Evolutionary conservation across 2,797 vertebrate species (phyloP), one percentile per base, ranked within the genome.

Genomic region (Emydoidea blandingii): DNA sequence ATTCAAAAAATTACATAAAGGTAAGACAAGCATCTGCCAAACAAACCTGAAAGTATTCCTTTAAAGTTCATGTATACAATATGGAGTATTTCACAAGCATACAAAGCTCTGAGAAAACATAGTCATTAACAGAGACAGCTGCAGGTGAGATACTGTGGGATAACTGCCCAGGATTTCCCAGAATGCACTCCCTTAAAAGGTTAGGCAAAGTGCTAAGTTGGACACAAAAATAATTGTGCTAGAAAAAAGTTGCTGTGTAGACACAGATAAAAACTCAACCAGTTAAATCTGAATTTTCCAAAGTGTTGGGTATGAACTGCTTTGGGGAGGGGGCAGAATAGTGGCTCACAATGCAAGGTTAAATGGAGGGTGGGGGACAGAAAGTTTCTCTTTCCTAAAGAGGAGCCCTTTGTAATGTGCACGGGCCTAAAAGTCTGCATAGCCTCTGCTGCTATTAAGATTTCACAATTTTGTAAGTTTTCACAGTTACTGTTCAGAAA

Each of bases 51-150:
- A 72, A 41, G 37, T 72, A 23, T 72, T 41, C 68, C 19, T 41
- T 72, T 72, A 72, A 41, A 25, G 68, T 72, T 72, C 68, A 41
- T 72, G 68, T 41, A 72, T 12, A 25, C 68, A 41, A 41, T 72
- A 62, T 34, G 59, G 31, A 62, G 14, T 62, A 72, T 41, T 72
- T 72, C 68, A 72, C 74, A 49, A 78, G 14, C n/a, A 87, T 59
- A 90, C n/a, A 68, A 44, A 92, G 82, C 82, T 88, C 89, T 88
- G 84, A 91, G 89, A 52, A 91, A 91, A 92, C 93, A 14, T 6
- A 81, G 80, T 34, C 91, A 88, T 47, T 86, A 79, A 84, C 47
- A 85, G 86, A 89, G 37, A 59, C 1, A 1, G 91, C 80, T 50
- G 76, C 37, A 85, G 90, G 8, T 1, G 5, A 94, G 86, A 92